Base-by-base conservation (phyloP, 2,113 vertebrate genomes). In the Phrynosoma blainvillii region DNA sequence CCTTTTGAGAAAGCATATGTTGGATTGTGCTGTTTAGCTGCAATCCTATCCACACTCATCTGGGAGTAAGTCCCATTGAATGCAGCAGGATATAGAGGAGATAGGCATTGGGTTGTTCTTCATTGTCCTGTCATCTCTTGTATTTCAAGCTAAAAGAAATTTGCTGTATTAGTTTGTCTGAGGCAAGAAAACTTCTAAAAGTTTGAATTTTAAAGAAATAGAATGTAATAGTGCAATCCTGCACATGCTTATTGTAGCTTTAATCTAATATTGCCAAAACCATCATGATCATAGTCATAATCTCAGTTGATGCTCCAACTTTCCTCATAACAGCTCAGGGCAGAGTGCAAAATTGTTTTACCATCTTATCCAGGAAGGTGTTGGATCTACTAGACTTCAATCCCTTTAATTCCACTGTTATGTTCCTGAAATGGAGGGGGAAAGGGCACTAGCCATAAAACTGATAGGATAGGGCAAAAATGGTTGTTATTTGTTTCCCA, bases 141-240 rank as follows among this genome's bases (percentile, higher is more conserved):
- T 96, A 93, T 89, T 91, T 93, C 90, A 91, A 91, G 92, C 92
- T 93, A 89, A 94, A 95, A 95, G 90, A 87, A 92, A 84, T 86
- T 84, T 85, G 84, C 81, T 14, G 52, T 84, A 86, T 81, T 93
- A 62, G 89, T 93, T 93, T 95, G 94, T 95, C 94, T 84, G 90
- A 87, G 89, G 84, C 87, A 91, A 83, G 95, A 95, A 40, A 23
- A 59, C 59, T 81, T 89, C 91, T 91, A 93, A 93, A 91, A 92
- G 91, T 93, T 94, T 90, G 86, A 85, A 82, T 90, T 93, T 90
- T 90, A n/a, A 80, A 88, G 92, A 93, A 92, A 52, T 89, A 94
- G 87, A 87, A 89, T 89, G 82, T 73, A 89, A 92, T 90, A 76
- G 70, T 36, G 66, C 47, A 59, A 32, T 56, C 83, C 20, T 84